Base-by-base conservation (phyloP, 1,140 invertebrate genomes). In the Heterodera carotae region DNA sequence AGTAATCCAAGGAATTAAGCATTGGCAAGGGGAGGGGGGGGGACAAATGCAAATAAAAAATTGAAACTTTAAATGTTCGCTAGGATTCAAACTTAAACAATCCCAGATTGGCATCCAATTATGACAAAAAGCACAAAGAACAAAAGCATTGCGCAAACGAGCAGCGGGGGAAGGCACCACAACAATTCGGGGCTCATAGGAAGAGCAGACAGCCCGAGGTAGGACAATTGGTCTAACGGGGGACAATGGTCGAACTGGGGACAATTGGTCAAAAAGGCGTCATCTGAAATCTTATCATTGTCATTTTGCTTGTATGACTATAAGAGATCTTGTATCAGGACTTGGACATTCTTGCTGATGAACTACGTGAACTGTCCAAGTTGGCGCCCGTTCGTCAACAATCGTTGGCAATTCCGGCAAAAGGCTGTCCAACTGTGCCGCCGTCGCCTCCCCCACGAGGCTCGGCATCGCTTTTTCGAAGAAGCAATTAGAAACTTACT, bases 401-500 rank as follows among this genome's bases (percentile, higher is more conserved):
- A 15, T 27, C 39, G 18, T n/a, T 59, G 29, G 72, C 25, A 62
- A 18, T 62, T 62, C 39, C 64, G 39, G 36, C 72, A 74, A 74
- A 59, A 10, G 64, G 27, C 53, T 22, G 43, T 25, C 64, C 56
- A 62, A 74, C 5, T 74, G 36, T 2, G 73, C 90, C 95, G 81
- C 94, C 94, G 64, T 93, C 94, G 27, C 94, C 94, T 76, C 93
- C 94, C n/a, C 81, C 83, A 25, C 77, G 86, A 62, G 81, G 88
- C 75, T 74, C 71, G 29, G 36, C n/a, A 60, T 1, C 25, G 15
- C 12, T 31, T n/a, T n/a, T n/a, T n/a, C 12, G 27, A 22, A n/a
- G 39, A 15, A 72, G 69, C 18, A 29, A 60, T 60, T 60, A 0
- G 3, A 22, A 15, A 48, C 15, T 53, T 72, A 8, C 8, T 29